Conservation (phyloP, 2,888 invertebrate genomes). For the Drosophila meridionalis region DNA sequence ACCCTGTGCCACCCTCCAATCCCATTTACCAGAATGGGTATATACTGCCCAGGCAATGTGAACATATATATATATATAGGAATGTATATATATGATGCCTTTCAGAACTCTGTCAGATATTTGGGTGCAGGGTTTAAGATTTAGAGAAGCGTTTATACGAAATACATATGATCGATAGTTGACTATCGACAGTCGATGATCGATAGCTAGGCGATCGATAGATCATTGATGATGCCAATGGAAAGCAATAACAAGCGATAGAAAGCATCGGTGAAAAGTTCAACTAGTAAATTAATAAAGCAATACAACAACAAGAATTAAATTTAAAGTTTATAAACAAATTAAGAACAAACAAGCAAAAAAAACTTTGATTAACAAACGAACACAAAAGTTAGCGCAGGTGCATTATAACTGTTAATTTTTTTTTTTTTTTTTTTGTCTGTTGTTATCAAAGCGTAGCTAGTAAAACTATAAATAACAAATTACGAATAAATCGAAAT, state of each 20-base stretch:
- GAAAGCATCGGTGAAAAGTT: slow-evolving; percentile 52
- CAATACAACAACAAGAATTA: slow-evolving; percentile 32
- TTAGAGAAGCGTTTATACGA: background rate
- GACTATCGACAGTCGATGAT: slow-evolving; percentile 1
- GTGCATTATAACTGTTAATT: slow-evolving; percentile 42
- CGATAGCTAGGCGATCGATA: background rate
- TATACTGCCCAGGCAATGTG: background rate
- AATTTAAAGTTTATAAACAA: background rate
- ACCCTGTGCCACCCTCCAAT: slow-evolving; percentile 23
- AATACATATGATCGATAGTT: slow-evolving; percentile 15
- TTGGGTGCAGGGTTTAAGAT: slow-evolving; percentile 44
- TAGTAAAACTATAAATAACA: slow-evolving; percentile 47
- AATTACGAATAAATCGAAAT: slow-evolving; percentile 19
- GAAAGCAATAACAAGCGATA: slow-evolving; percentile 51
- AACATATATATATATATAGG: background rate
- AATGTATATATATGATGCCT: background rate
- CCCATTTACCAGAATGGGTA: background rate
- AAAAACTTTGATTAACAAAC: slow-evolving; percentile 19
- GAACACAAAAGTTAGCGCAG: slow-evolving; percentile 32
- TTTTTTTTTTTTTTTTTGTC: slow-evolving; percentile 54
- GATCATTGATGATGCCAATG: slow-evolving; percentile 43
- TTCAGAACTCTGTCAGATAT: background rate
- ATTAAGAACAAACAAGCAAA: background rate
- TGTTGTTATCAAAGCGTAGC: slow-evolving; percentile 63
- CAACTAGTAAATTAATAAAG: slow-evolving; percentile 52